Evolutionary conservation across 2,797 vertebrate genomes (phyloP).

Genomic region (Balearica regulorum): DNA sequence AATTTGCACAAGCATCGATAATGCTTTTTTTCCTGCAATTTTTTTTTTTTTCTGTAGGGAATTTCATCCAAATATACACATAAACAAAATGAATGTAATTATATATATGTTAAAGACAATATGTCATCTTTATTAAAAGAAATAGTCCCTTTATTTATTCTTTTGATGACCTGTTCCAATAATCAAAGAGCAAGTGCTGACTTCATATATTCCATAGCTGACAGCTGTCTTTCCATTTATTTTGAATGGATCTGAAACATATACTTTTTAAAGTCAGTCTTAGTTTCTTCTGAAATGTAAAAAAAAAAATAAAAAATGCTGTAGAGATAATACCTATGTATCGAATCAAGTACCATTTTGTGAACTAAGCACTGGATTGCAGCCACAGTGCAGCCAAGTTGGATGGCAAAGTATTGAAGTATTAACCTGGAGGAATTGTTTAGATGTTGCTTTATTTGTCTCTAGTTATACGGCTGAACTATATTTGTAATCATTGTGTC

Average conservation of each 20-base stretch:
- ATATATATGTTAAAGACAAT: background rate
- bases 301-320: background rate
- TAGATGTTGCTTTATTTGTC: background rate
- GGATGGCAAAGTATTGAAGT: background rate
- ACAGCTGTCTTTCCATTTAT: background rate
- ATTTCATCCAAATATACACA: background rate
- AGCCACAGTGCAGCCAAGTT: background rate
- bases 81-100: background rate
- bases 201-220: background rate
- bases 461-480: background rate
- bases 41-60: background rate
- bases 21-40: background rate
- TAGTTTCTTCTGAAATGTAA: background rate
- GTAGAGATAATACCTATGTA: background rate
- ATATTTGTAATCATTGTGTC: background rate
- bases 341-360: background rate
- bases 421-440: background rate
- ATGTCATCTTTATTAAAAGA: background rate
- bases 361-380: background rate
- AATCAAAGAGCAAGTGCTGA: background rate
- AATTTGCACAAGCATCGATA: background rate
- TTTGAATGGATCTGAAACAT: background rate
- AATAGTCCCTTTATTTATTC: background rate
- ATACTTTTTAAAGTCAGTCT: background rate
- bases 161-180: background rate